phyloP scores from a whole-genome alignment of 1,140 invertebrate genomes.

The Solenopsis fugax region DNA sequence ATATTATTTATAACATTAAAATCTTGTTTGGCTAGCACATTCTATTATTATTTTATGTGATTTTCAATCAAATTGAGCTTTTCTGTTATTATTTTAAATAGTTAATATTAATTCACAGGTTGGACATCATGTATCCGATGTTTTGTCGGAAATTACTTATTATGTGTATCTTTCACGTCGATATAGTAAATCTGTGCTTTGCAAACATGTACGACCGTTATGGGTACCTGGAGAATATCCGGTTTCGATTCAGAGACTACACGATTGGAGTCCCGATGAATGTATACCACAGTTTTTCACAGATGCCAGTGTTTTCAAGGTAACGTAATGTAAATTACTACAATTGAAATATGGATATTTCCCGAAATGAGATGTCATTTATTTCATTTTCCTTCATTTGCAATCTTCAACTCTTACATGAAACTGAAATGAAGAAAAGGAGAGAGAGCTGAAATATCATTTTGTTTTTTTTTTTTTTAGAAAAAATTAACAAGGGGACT shows the following conservation, averaged over 20 bases:
- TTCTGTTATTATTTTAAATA: background rate
- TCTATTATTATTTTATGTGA: no score
- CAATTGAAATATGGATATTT: background rate
- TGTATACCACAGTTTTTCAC: conserved; percentile 98
- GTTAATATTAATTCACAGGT: conserved; percentile 83
- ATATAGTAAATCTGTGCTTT: conserved; percentile 93
- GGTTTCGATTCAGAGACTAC: conserved; percentile 94
- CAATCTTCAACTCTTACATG: no score
- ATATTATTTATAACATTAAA: no score
- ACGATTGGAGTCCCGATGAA: conserved; percentile 99
- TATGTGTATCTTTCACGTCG: conserved; percentile 97
- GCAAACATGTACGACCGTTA: conserved; percentile 95
- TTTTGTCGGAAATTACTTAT: conserved; percentile 98
- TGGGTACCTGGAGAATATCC: conserved; percentile 99
- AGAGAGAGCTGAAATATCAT: no score
- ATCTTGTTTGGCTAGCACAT: no score
- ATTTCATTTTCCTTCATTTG: no score
- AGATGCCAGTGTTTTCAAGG: conserved; percentile 95
- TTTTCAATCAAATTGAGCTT: no score
- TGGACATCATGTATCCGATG: conserved; percentile 98
- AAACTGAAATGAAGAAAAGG: no score
- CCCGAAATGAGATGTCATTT: no score
- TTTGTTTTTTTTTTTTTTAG: no score
- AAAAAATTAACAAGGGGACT: no score
- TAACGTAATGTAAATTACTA: conserved; percentile 71